Base-by-base conservation (phyloP, 2,113 vertebrate genomes). In the Martes martes region DNA sequence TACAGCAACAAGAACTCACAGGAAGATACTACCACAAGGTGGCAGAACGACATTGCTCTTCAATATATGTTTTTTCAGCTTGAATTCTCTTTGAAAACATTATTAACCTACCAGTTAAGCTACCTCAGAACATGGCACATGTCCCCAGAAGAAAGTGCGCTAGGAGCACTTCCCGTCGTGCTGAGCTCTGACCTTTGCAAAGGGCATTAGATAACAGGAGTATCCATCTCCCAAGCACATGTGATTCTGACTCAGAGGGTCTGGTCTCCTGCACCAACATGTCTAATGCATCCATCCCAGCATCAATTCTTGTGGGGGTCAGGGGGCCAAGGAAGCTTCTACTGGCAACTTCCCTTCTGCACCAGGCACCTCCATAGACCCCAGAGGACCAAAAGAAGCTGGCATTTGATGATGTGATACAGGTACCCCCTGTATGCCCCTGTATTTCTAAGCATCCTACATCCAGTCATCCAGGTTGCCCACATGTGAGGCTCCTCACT, bases 1-100 rank as follows among this genome's bases (percentile, higher is more conserved):
- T n/a, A 15, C 26, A 7, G 50, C 19, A 67, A 90, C 26, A 39
- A 52, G 19, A 52, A 39, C 0, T 24, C 52, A 28, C 39, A 50
- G 36, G 61, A 55, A 6, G 33, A 7, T 1, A 47, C 24, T 24
- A 7, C 98, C 97, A 98, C 96, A 86, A 97, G 98, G 65, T 97
- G 97, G 97, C 96, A 97, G 96, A 19, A 55, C 8, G 39, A 23
- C 76, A 71, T n/a, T 3, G 33, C 33, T 87, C 28, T 89, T 85
- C 55, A 14, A 0, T 7, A 15, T 0, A 4, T 76, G 8, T 33
- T 36, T 79, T 79, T 63, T 19, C 23, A 4, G 39, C 16, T 33
- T 9, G 1, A 4, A 39, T 50, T 61, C 28, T 82, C 42, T n/a
- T 71, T 28, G 47, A 19, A 69, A 76, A 39, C 0, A 0, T 39